These are phyloP conservation scores for Saturnia pavonia DNA, from an alignment of 2,888 invertebrate species.

Conservation along the genomic window DNA sequence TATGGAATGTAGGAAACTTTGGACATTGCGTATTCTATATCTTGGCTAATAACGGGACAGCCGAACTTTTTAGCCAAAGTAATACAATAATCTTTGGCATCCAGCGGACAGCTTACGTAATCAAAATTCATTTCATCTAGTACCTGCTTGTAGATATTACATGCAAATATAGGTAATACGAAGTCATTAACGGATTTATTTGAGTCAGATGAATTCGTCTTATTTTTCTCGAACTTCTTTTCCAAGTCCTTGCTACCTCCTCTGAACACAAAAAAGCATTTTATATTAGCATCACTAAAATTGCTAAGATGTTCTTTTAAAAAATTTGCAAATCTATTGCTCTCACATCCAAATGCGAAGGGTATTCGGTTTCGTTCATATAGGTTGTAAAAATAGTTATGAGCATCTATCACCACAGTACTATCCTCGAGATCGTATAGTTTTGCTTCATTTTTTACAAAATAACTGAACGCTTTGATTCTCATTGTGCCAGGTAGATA, in stretches of 20 bases:
- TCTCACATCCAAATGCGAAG: slow-evolving; percentile 43
- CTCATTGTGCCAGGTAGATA: slow-evolving; percentile 4
- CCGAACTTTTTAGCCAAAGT: slow-evolving; percentile 42
- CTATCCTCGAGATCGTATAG: slow-evolving; percentile 33
- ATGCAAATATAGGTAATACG: slow-evolving; percentile 38
- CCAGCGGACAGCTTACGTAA: slow-evolving; percentile 39
- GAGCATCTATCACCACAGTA: slow-evolving; percentile 48
- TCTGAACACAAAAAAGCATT: slow-evolving; percentile 50
- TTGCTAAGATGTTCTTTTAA: slow-evolving; percentile 35
- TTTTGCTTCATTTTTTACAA: not conserved
- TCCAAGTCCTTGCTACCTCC: slow-evolving; percentile 39
- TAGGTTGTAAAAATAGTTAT: slow-evolving; percentile 38
- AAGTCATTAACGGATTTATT: not conserved
- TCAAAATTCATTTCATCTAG: slow-evolving; percentile 44
- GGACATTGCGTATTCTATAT: slow-evolving; percentile 45
- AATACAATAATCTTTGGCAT: slow-evolving; percentile 44
- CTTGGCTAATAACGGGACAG: slow-evolving; percentile 46
- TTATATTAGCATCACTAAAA: slow-evolving; percentile 44
- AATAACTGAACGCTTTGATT: slow-evolving; percentile 4
- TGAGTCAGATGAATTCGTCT: not conserved
- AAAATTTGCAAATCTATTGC: slow-evolving; percentile 39
- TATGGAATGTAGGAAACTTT: slow-evolving; percentile 41
- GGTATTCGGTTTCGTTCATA: slow-evolving; percentile 35
- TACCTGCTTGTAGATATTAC: slow-evolving; percentile 39
- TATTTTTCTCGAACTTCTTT: slow-evolving; percentile 25